These are phyloP conservation scores for Parazoanthus atlanticus DNA, from an alignment of 92 coral and sea anemone species.

Conservation along the genomic window DNA sequence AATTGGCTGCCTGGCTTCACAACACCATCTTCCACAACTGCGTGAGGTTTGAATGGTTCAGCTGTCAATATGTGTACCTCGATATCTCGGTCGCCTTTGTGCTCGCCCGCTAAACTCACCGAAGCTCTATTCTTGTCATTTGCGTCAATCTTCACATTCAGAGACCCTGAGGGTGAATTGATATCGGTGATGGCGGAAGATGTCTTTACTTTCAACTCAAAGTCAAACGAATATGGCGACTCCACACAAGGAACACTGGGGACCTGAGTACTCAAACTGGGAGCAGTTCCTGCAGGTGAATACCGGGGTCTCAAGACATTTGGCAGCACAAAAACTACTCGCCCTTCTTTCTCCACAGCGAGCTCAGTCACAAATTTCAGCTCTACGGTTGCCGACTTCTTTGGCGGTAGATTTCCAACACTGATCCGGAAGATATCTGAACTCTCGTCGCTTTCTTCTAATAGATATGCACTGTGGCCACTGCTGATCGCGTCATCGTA, in stretches of 20 bases:
- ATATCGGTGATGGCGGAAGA: conserved; percentile 72
- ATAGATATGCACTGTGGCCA: conserved; percentile 79
- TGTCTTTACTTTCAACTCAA: conserved; percentile 73
- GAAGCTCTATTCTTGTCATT: conserved; percentile 51
- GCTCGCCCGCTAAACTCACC: conserved; percentile 59
- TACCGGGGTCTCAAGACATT: conserved; percentile 87
- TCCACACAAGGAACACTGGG: conserved; percentile 59
- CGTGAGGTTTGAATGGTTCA: conserved; percentile 68
- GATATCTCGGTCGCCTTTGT: conserved; percentile 62
- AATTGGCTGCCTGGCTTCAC: conserved; percentile 48
- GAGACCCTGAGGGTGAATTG: conserved; percentile 70
- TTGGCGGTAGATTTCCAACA: conserved; percentile 93
- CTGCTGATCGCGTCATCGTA: conserved; percentile 87
- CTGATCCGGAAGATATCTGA: conserved; percentile 82
- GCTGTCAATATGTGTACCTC: conserved; percentile 60
- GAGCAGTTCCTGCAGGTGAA: conserved; percentile 62
- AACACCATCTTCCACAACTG: conserved; percentile 73
- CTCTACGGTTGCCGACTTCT: conserved; percentile 71
- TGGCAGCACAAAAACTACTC: conserved; percentile 80
- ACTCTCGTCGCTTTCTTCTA: conserved; percentile 88
- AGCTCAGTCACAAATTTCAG: conserved; percentile 83
- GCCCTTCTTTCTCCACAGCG: conserved; percentile 79
- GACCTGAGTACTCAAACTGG: conserved; percentile 57
- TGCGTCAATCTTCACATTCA: conserved; percentile 54
- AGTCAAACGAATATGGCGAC: conserved; percentile 69